These are phyloP conservation scores for Babylonia areolata DNA, from an alignment of 1,140 invertebrate genomes.

Conservation along the genomic window DNA sequence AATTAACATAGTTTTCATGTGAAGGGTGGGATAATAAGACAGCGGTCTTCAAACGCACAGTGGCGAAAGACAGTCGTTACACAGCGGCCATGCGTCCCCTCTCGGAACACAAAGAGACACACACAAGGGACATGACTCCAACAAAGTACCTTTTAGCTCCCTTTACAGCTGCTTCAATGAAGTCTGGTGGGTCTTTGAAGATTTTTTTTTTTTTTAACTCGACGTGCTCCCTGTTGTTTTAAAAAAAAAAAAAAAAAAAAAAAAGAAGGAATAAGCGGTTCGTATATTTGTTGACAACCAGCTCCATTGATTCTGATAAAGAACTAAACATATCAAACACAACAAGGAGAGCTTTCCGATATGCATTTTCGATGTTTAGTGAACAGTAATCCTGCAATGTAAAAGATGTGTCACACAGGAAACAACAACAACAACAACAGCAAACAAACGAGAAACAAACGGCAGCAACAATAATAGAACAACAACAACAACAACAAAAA, in stretches of 20 bases:
- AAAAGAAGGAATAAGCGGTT: not conserved
- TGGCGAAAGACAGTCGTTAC: not conserved
- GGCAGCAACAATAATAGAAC: no score
- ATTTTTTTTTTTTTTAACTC: no score
- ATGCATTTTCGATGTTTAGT: no score
- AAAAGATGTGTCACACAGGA: not conserved
- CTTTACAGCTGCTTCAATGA: not conserved
- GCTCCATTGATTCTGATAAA: no score
- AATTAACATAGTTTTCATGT: not conserved
- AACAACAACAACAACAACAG: not conserved
- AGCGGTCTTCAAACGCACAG: not conserved
- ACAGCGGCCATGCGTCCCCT: not conserved
- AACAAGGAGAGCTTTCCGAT: not conserved
- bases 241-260: not conserved
- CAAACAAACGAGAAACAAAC: not conserved
- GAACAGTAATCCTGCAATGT: no score
- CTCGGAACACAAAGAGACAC: not conserved
- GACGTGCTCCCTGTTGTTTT: not conserved
- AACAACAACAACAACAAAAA: not conserved
- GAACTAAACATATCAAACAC: not conserved
- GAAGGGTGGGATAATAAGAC: not conserved
- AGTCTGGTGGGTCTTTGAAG: not conserved
- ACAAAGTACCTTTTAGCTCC: constrained; percentile 3
- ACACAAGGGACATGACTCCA: not conserved
- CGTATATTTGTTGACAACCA: no score